A percentile compares a stretch with the other conserved stretches of the same genome.
These are phyloP conservation scores for Sardinella longiceps DNA, from an alignment of 2,797 vertebrate species.

Conservation along the genomic window DNA sequence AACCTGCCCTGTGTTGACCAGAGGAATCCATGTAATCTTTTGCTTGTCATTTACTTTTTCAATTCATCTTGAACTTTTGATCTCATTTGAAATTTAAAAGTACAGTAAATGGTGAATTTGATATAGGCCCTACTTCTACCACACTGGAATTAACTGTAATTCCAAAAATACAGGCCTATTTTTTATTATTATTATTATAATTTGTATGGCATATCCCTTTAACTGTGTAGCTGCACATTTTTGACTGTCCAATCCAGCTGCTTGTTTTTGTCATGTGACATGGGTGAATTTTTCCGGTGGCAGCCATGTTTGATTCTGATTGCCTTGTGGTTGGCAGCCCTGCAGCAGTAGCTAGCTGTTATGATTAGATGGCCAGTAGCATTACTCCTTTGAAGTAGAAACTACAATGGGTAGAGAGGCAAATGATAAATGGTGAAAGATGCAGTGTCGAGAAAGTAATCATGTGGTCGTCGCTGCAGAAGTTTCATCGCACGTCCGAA, in stretches of 20 bases:
- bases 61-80: background rate
- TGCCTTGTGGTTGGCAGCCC: background rate
- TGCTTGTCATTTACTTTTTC: too few species aligned
- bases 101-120: background rate
- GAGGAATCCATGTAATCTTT: too few species aligned
- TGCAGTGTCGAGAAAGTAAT: background rate
- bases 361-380: background rate
- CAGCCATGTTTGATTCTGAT: conserved; percentile 7
- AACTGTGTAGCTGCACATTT: background rate
- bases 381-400: background rate
- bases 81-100: background rate
- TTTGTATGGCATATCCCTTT: too few species aligned
- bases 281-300: background rate
- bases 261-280: background rate
- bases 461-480: background rate
- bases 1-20: too few species aligned
- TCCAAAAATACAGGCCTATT: too few species aligned
- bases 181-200: too few species aligned
- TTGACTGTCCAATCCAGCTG: background rate
- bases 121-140: too few species aligned
- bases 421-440: background rate
- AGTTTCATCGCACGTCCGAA: background rate
- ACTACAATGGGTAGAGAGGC: background rate
- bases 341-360: background rate
- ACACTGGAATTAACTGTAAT: background rate